Percentiles rank a stretch among this genome's conserved stretches.
Conservation (phyloP, 1,140 invertebrate species). For the Brachionus asplanchnoidis region DNA sequence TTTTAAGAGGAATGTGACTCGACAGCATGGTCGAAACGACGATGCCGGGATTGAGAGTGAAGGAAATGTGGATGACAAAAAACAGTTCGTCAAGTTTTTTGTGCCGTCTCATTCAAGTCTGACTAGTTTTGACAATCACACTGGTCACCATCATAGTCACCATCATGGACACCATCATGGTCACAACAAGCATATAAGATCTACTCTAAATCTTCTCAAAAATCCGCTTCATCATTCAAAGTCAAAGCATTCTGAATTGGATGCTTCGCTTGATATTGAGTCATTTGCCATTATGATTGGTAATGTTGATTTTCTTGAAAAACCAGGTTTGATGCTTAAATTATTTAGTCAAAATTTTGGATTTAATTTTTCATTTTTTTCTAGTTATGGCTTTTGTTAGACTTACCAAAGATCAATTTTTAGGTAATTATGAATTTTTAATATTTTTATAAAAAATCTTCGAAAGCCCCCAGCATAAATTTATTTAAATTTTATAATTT, state of each 20-base stretch:
- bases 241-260: constrained; percentile 1
- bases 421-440: background rate
- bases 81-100: constrained; percentile 7
- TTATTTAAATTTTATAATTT: no score
- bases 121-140: background rate
- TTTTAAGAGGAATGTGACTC: background rate
- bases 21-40: background rate
- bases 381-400: constrained; percentile 35
- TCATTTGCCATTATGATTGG: constrained; percentile 30
- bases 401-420: constrained; percentile 19
- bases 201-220: constrained; percentile 14
- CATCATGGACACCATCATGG: background rate
- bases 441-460: background rate
- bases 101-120: background rate
- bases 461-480: background rate
- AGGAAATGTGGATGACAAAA: background rate
- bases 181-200: constrained; percentile 6
- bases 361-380: background rate
- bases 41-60: constrained; percentile 1
- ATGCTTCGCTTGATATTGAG: background rate
- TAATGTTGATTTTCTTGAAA: background rate
- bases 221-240: constrained; percentile 33
- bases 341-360: background rate
- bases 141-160: background rate
- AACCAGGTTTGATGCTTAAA: background rate